Evolutionary conservation across 2,797 vertebrate genomes (phyloP), one percentile per base, ranked within the genome.

Genomic region (Arctocebus calabarensis): DNA sequence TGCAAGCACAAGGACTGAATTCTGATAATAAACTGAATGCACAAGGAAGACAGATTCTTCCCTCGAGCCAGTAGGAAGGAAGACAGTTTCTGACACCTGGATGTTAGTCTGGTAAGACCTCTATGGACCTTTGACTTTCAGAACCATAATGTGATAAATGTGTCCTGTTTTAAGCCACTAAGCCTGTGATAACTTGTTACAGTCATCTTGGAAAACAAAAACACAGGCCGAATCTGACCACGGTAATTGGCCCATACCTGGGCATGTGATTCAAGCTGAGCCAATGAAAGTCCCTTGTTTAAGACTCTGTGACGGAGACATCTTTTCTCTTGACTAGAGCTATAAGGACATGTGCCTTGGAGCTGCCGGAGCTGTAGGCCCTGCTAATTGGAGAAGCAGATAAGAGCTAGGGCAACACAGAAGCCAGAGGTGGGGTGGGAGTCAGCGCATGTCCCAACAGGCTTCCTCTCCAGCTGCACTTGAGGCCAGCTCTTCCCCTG

Each of bases 301-400:
- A 55, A 68, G n/a, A 52, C 20, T 40, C 40, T 22, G 62, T 12
- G 61, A 34, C 84, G 43, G 74, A 37, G 45, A 91, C 13, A 10
- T 40, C 19, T 70, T 70, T 92, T 73, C 14, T 84, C 16, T 62
- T 23, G 14, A 37, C 40, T 37, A 19, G n/a, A 57, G n/a, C 57
- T 59, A 0, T 16, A 17, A 45, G 3, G 8, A 17, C 2, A 0
- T 4, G 19, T 4, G 5, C 13, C 52, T 23, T 6, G 37, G n/a
- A n/a, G 17, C 34, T 68, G 7, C 13, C 4, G 2, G 78, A 40
- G 57, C 7, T 83, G 27, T 13, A 6, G 84, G 12, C 3, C 7
- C 19, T 45, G 37, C 64, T 61, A 25, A 4, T 5, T 59, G 27
- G 57, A 85, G 83, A 85, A 48, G 32, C 62, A 5, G 3, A 37